Evolutionary conservation across 2,113 vertebrate species (phyloP).

Genomic region (Numenius arquata): DNA sequence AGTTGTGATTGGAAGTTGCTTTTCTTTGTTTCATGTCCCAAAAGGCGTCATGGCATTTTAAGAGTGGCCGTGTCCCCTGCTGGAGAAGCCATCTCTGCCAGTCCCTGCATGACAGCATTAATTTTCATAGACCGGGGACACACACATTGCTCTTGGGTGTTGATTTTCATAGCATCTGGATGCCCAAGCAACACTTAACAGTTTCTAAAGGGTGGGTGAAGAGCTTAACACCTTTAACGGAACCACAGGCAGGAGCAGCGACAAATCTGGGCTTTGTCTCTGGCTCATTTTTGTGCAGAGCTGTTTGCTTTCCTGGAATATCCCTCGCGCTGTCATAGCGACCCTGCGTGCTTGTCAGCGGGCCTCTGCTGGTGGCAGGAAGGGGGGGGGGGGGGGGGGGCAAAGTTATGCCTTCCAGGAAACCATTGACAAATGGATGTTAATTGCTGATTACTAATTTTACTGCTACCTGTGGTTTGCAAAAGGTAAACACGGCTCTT

Average conservation of each 20-base stretch:
- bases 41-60: background rate
- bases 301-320: conserved; percentile 3
- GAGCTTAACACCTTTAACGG: background rate
- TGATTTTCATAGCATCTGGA: background rate
- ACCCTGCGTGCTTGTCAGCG: background rate
- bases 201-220: background rate
- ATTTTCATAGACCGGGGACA: background rate
- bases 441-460: conserved; percentile 66
- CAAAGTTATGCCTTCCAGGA: conserved; percentile 40
- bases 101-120: background rate
- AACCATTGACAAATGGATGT: conserved; percentile 42
- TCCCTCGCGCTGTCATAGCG: background rate
- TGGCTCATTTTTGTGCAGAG: background rate
- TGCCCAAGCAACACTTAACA: background rate
- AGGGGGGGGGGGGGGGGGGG: conserved; percentile 13
- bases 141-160: background rate
- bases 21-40: background rate
- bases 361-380: background rate
- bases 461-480: conserved; percentile 59
- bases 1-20: background rate
- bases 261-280: background rate
- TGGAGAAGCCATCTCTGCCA: background rate
- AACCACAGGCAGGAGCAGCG: background rate
- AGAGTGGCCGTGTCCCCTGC: background rate
- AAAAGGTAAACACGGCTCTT: conserved; percentile 34